A percentile compares a stretch with the other conserved stretches of the same genome.
These are phyloP conservation scores for Vidua macroura DNA, from an alignment of 2,113 vertebrate genomes.

Conservation along the genomic window DNA sequence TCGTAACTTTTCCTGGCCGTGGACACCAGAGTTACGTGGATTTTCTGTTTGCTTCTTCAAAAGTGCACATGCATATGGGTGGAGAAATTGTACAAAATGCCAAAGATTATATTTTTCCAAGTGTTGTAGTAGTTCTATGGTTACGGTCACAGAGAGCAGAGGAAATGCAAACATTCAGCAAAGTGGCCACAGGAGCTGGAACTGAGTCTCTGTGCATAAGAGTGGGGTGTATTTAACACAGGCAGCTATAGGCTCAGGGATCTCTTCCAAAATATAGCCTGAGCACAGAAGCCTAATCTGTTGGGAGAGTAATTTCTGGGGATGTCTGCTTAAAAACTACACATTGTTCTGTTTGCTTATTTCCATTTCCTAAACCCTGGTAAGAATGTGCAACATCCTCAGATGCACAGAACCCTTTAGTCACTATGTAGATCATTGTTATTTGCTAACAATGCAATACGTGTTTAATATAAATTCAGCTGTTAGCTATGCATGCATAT, in stretches of 20 bases:
- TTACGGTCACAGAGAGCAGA: slow-evolving; percentile 41
- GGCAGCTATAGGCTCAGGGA: neutral
- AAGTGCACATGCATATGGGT: slow-evolving; percentile 18
- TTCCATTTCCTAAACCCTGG: neutral
- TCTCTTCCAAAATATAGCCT: neutral
- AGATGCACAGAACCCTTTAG: neutral
- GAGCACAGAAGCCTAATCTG: neutral
- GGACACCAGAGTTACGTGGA: neutral
- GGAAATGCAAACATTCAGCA: slow-evolving; percentile 10
- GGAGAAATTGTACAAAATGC: slow-evolving; percentile 28
- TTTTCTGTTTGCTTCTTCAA: slow-evolving; percentile 49
- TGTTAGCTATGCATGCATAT: neutral
- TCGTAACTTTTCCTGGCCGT: slow-evolving; percentile 21
- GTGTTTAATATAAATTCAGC: neutral
- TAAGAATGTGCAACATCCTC: neutral
- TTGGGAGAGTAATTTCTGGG: neutral
- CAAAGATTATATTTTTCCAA: slow-evolving; percentile 60
- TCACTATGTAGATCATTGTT: neutral
- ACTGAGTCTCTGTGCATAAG: neutral
- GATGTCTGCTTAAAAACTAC: neutral
- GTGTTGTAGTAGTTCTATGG: slow-evolving; percentile 50
- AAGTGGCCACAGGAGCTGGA: neutral
- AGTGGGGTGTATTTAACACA: neutral
- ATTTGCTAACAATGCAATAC: neutral
- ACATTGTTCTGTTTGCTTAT: neutral